Evolutionary conservation across 92 coral and sea anemone genomes (phyloP), one percentile per base, ranked within the genome.

Genomic region (Zoanthus sansibaricus): DNA sequence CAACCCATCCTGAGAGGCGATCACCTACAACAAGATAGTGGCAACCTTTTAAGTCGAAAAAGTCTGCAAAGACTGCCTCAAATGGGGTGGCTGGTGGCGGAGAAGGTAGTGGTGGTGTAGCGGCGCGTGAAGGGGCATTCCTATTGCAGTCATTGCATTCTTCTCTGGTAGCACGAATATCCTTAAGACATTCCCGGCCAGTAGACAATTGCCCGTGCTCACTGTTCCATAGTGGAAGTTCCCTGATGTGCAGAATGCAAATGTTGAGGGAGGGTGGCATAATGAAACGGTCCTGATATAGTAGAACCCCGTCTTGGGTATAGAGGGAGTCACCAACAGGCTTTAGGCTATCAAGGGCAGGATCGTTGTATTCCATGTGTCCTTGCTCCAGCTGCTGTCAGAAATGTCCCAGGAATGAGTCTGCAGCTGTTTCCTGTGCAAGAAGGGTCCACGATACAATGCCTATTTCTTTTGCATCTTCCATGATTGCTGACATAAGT

Each of bases 1-100:
- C 92, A 18, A 85, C 93, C 94, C 91, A 94, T 52, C 94, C 92
- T 0, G 95, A 90, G 18, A 87, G 94, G 83, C 89, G 79, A 73
- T 86, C 84, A 11, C 86, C 89, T 32, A 88, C 46, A 13, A 91
- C 80, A 10, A 91, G 88, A 37, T 87, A 82, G 82, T 91, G 88
- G 77, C 93, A 78, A 5, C 91, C 93, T 82, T 87, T 49, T 64
- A 56, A 64, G 80, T 89, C 92, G 68, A 89, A 89, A 78, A 89
- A 89, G 66, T 90, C 93, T 16, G 84, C 84, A 52, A 90, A 90
- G 17, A 86, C 82, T 12, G 87, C 90, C 52, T 90, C 90, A 37
- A 86, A 90, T 0, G 90, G 90, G 33, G 92, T 86, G 3, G 92
- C 54, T 4, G 92, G 89, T 46, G 92, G 86, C 20, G 89, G 76